Percentiles rank a stretch among this genome's conserved stretches.
phyloP scores from a whole-genome alignment of 2,888 invertebrate genomes.

The Thymelicus acteon region DNA sequence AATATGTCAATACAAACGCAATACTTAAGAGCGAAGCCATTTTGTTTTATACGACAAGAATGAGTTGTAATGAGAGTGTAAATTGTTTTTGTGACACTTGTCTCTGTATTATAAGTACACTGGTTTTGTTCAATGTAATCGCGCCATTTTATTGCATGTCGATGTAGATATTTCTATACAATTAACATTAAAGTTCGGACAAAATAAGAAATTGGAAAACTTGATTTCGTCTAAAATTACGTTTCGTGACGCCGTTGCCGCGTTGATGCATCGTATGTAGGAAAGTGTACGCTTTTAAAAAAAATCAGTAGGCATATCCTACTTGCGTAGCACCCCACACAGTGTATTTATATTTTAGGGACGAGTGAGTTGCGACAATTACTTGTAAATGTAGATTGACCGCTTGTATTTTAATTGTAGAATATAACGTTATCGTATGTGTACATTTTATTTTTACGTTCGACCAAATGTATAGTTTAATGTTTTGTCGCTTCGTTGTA shows the following conservation, averaged over 20 bases:
- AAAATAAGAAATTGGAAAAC: too few species aligned
- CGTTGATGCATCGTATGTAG: too few species aligned
- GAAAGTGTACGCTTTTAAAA: too few species aligned
- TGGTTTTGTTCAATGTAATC: too few species aligned
- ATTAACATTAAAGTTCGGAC: too few species aligned
- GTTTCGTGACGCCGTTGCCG: too few species aligned
- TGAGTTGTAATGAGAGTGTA: background rate
- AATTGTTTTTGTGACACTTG: background rate
- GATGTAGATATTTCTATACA: too few species aligned
- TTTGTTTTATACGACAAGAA: constrained; percentile 32
- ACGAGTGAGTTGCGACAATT: constrained; percentile 22
- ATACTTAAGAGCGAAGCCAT: constrained; percentile 45
- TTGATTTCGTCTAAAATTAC: too few species aligned
- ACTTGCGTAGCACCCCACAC: background rate
- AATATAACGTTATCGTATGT: constrained; percentile 28
- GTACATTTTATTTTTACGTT: constrained; percentile 50
- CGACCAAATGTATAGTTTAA: constrained; percentile 65
- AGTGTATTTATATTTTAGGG: background rate
- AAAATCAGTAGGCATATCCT: too few species aligned
- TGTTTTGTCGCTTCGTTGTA: constrained; percentile 27
- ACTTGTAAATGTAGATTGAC: constrained; percentile 25
- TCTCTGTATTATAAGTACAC: background rate
- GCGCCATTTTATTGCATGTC: too few species aligned
- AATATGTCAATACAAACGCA: constrained; percentile 51
- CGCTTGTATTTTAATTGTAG: constrained; percentile 26